Evolutionary conservation across 2,888 invertebrate genomes (phyloP).

Genomic region (Phyllotreta cruciferae): DNA sequence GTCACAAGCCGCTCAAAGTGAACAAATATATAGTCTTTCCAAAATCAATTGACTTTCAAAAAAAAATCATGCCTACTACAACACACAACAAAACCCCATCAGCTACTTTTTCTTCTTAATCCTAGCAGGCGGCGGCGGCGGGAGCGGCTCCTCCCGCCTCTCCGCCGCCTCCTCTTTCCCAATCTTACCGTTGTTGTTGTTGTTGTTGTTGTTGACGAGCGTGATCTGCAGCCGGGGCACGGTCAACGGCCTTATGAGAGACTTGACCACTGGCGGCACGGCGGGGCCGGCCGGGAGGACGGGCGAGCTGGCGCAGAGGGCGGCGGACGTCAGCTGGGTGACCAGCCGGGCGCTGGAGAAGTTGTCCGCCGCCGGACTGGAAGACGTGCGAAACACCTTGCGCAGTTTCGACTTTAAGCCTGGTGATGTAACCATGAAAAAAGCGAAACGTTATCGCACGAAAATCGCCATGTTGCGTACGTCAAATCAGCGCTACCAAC

Average conservation of each 20-base stretch:
- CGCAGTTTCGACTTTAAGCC: constrained; percentile 65
- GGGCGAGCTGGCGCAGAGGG: constrained; percentile 67
- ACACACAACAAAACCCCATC: constrained; percentile 43
- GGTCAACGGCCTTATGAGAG: constrained; percentile 65
- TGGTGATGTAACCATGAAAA: too few relatives aligned
- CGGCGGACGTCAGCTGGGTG: constrained; percentile 67
- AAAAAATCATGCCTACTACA: too few relatives aligned
- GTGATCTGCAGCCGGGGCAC: constrained; percentile 65
- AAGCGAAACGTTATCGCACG: too few relatives aligned
- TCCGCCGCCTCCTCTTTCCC: constrained; percentile 1
- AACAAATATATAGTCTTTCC: too few relatives aligned
- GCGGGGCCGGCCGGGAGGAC: constrained; percentile 64
- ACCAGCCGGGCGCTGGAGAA: constrained; percentile 62
- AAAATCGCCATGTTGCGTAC: too few relatives aligned
- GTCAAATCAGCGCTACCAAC: too few relatives aligned
- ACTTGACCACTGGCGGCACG: constrained; percentile 64
- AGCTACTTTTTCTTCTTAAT: constrained; percentile 63
- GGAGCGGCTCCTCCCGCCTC: constrained; percentile 29
- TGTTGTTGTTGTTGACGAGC: constrained; percentile 55
- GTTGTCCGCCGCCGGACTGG: constrained; percentile 58
- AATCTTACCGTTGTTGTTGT: constrained; percentile 30
- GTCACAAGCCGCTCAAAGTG: too few relatives aligned
- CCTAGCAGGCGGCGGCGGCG: constrained; percentile 45
- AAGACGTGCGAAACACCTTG: constrained; percentile 66
- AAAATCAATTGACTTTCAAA: too few relatives aligned